These are phyloP conservation scores for Alsophila aescularia DNA, from an alignment of 2,888 invertebrate species.

Conservation along the genomic window DNA sequence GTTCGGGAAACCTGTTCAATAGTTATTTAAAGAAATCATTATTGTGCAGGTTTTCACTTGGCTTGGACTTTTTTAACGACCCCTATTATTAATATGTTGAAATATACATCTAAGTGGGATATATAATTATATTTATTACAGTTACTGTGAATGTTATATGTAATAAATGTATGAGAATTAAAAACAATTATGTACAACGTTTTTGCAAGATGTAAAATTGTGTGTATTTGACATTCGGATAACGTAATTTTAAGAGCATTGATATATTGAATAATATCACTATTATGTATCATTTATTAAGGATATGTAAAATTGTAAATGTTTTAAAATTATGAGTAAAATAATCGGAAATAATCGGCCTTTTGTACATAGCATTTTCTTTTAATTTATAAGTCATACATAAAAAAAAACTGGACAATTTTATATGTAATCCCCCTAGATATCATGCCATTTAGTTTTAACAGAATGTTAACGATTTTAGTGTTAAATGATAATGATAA, in stretches of 20 bases:
- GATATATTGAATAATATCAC: slow-evolving; percentile 37
- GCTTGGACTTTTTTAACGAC: neutral
- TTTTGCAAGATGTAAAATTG: slow-evolving; percentile 30
- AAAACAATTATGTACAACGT: slow-evolving; percentile 7
- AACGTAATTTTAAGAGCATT: slow-evolving; percentile 29
- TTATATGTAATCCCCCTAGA: slow-evolving; percentile 32
- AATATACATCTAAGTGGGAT: slow-evolving; percentile 8
- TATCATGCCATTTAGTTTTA: slow-evolving; percentile 39
- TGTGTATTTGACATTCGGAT: slow-evolving; percentile 25
- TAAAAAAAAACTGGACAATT: slow-evolving; percentile 38
- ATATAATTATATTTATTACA: slow-evolving; percentile 20
- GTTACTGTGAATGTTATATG: slow-evolving; percentile 22
- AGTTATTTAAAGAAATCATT: neutral
- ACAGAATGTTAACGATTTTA: slow-evolving; percentile 43
- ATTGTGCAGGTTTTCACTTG: neutral
- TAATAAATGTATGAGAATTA: slow-evolving; percentile 12
- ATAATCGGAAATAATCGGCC: slow-evolving; percentile 60
- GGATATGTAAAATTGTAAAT: slow-evolving; percentile 72
- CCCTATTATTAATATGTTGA: slow-evolving; percentile 10
- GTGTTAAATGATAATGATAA: slow-evolving; percentile 44
- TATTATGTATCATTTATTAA: slow-evolving; percentile 39
- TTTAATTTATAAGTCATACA: slow-evolving; percentile 51
- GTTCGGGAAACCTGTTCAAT: neutral
- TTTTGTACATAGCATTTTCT: slow-evolving; percentile 75
- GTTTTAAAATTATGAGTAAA: slow-evolving; percentile 59